Conservation (phyloP, 2,888 invertebrate species). For the Acanthococcus lagerstroemiae region DNA sequence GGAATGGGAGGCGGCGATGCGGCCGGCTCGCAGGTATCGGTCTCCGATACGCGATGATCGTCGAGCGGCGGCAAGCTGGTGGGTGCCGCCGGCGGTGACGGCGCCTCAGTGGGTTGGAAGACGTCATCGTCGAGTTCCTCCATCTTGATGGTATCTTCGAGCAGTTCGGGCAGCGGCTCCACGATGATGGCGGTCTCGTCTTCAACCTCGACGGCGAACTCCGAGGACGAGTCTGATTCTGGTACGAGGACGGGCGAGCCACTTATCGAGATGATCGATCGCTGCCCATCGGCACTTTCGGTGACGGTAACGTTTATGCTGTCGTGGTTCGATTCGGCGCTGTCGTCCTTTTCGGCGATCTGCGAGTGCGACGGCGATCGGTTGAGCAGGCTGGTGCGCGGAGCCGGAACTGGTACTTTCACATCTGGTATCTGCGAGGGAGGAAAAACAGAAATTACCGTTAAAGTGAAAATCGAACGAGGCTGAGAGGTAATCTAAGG, state of each 20-base stretch:
- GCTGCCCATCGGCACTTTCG: slow-evolving; percentile 10
- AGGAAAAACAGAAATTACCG: too few species aligned
- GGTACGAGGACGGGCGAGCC: not conserved
- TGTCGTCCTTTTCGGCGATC: not conserved
- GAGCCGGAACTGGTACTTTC: slow-evolving; percentile 29
- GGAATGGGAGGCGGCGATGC: not conserved
- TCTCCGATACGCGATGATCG: too few species aligned
- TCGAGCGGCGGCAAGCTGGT: not conserved
- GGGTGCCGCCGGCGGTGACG: not conserved
- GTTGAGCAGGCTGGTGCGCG: slow-evolving; percentile 12
- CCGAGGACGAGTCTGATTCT: not conserved
- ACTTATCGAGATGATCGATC: slow-evolving; percentile 17
- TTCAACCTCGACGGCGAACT: not conserved
- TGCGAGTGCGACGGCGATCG: not conserved
- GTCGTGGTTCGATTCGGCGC: not conserved
- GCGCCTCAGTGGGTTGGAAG: not conserved
- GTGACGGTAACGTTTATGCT: slow-evolving; percentile 7
- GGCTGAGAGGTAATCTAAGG: too few species aligned
- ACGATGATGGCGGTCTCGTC: not conserved
- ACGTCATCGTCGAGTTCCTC: not conserved
- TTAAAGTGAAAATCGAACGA: too few species aligned
- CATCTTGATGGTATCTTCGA: too few species aligned
- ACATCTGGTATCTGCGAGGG: not conserved
- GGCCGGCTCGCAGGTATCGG: too few species aligned
- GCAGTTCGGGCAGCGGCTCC: too few species aligned